Conservation (phyloP, 2,888 invertebrate species). For the Stenchaetothrips biformis region DNA sequence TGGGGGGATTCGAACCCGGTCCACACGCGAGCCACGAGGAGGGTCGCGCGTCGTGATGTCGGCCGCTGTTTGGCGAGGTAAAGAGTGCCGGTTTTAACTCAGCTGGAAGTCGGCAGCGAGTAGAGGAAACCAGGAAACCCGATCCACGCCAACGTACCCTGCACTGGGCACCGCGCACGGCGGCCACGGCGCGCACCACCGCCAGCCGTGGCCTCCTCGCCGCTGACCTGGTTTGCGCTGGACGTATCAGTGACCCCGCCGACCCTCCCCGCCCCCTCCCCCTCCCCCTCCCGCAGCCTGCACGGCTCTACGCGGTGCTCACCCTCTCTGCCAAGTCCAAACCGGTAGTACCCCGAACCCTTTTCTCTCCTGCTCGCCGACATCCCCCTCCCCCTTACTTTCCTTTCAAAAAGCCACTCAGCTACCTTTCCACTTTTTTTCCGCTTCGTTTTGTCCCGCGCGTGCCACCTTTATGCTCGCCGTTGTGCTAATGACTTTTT, state of each 20-base stretch:
- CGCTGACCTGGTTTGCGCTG: slow-evolving; percentile 3
- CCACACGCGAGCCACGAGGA: too few species aligned
- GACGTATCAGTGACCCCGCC: neutral
- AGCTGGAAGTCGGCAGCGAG: neutral
- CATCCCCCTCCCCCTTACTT: neutral
- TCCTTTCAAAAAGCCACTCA: neutral
- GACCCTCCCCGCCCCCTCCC: neutral
- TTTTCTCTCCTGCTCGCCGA: neutral
- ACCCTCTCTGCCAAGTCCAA: neutral
- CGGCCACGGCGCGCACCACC: neutral
- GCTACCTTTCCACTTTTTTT: neutral
- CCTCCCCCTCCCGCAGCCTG: neutral
- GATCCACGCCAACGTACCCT: neutral
- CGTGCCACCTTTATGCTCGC: too few species aligned
- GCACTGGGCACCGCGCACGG: neutral
- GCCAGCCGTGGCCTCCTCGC: neutral
- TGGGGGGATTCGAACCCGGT: too few species aligned
- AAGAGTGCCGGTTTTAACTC: neutral
- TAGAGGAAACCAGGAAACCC: neutral
- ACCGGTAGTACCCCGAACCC: neutral
- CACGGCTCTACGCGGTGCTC: neutral
- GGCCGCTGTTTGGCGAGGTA: neutral
- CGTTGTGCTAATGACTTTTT: too few species aligned
- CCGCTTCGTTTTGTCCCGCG: too few species aligned
- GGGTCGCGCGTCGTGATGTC: neutral